Evolutionary conservation across 2,113 vertebrate genomes (phyloP).

Genomic region (Phaethornis superciliosus): DNA sequence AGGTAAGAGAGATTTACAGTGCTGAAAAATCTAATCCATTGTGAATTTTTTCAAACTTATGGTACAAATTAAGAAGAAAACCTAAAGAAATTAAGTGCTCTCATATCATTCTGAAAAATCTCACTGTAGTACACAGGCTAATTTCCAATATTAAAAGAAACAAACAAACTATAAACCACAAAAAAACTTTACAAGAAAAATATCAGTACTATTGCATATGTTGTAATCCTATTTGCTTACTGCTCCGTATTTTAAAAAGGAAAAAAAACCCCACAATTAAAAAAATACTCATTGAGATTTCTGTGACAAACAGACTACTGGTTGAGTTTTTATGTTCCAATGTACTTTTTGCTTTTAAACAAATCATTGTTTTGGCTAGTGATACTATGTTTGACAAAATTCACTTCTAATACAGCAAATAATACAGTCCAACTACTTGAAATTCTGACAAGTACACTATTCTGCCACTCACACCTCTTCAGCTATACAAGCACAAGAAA

Average conservation of each 20-base stretch:
- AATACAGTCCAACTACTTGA: neutral
- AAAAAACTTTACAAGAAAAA: neutral
- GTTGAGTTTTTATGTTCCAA: neutral
- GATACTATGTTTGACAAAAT: neutral
- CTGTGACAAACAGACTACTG: neutral
- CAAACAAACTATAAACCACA: neutral
- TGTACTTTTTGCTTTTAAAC: neutral
- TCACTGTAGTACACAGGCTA: neutral
- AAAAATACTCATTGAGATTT: neutral
- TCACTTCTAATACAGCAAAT: neutral
- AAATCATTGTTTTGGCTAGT: neutral
- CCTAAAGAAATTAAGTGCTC: neutral
- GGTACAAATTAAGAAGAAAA: neutral
- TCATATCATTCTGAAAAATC: neutral
- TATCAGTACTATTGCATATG: neutral
- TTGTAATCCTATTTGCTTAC: neutral
- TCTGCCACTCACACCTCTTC: neutral
- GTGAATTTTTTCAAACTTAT: neutral
- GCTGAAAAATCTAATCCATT: neutral
- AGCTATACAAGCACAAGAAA: neutral
- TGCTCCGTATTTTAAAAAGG: neutral
- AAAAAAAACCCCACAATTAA: neutral
- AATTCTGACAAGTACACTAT: neutral
- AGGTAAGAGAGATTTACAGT: neutral
- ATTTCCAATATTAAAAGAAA: neutral